A percentile compares a stretch with the other conserved stretches of the same genome.
Evolutionary conservation across 2,797 vertebrate genomes (phyloP).

Genomic region (Poeciliopsis presidionis): DNA sequence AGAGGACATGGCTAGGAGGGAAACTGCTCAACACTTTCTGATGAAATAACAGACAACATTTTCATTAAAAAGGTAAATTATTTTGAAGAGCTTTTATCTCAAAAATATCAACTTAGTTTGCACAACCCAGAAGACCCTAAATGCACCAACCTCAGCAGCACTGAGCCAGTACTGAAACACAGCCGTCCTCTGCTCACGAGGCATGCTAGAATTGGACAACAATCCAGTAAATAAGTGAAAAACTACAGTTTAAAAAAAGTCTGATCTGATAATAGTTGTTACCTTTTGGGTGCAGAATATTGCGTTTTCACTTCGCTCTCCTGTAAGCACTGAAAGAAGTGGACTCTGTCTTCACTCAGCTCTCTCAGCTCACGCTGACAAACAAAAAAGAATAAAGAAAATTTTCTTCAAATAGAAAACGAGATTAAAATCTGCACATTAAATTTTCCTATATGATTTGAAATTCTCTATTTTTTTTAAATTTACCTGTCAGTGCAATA

Average conservation of each 20-base stretch:
- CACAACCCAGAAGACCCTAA: background rate
- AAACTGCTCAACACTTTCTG: slow-evolving; percentile 76
- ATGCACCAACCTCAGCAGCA: slow-evolving; percentile 71
- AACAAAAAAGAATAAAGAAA: background rate
- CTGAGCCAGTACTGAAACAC: slow-evolving; percentile 79
- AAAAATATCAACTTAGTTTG: background rate
- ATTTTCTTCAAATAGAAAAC: background rate
- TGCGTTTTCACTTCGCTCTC: slow-evolving; percentile 68
- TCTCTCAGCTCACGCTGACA: slow-evolving; percentile 77
- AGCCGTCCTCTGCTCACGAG: slow-evolving; percentile 68
- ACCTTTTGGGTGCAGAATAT: slow-evolving; percentile 58
- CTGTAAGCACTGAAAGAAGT: slow-evolving; percentile 81
- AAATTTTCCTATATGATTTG: background rate
- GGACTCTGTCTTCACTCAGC: slow-evolving; percentile 77
- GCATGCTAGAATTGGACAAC: slow-evolving; percentile 57
- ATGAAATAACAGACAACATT: slow-evolving; percentile 19
- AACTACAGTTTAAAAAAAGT: background rate
- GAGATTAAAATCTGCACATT: background rate
- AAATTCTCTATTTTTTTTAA: background rate
- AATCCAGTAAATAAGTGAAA: background rate
- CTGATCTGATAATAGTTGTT: slow-evolving; percentile 1
- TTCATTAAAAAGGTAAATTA: background rate
- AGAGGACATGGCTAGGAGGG: slow-evolving; percentile 81
- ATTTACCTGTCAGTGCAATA: background rate
- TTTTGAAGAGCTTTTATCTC: background rate